Evolutionary conservation across 2,113 vertebrate species (phyloP), one percentile per base, ranked within the genome.

Genomic region (Columbina picui): DNA sequence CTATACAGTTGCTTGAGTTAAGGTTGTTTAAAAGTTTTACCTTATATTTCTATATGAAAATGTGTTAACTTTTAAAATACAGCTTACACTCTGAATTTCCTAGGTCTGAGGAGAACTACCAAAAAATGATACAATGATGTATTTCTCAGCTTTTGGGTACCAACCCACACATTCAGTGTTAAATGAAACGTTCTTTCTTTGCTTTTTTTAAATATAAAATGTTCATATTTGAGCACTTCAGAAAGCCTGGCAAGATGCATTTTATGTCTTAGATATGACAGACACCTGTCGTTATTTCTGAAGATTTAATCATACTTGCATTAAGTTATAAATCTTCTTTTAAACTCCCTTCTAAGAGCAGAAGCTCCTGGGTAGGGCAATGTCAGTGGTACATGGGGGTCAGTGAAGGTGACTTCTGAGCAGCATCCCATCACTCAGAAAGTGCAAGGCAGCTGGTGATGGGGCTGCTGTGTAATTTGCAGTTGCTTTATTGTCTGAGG

Each of bases 321-420:
- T 64, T 56, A 50, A 39, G 55, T 64, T 74, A 29, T 53, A 56
- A 60, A 50, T 25, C 20, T 57, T 84, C 15, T 50, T 87, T 64
- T 56, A 39, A 87, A 56, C 14, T 79, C 32, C 8, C 4, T 83
- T 41, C n/a, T 36, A 71, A 57, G 32, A 76, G 52, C 1, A 0
- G 47, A 70, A 79, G 30, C 11, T 26, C 10, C 56, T n/a, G 20
- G 36, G n/a, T 14, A 14, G 9, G 53, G 23, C 52, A 79, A 84
- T 60, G 34, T 26, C 36, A 34, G 3, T 14, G 11, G 61, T n/a
- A 36, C 22, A 16, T 0, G 0, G 13, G 0, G 1, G 50, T 11
- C 38, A 32, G 26, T 9, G n/a, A 83, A 65, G 30, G 32, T 23
- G 30, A 89, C 26, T 32, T 82, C 59, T 22, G 39, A 71, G 36